These are phyloP conservation scores for Euglossa dilemma DNA, from an alignment of 1,140 invertebrate species.

Conservation along the genomic window DNA sequence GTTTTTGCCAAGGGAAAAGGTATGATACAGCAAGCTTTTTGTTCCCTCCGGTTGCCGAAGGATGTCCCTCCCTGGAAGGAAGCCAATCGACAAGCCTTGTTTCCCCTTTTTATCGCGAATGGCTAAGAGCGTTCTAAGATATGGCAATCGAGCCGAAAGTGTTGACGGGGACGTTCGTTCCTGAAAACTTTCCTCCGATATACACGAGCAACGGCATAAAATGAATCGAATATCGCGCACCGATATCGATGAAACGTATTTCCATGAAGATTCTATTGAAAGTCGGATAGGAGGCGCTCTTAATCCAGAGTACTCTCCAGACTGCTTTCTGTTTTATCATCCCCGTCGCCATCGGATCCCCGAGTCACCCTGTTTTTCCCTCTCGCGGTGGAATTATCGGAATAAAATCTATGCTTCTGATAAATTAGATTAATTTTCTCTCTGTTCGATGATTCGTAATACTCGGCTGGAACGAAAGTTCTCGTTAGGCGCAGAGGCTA, in stretches of 20 bases:
- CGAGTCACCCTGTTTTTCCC: no score
- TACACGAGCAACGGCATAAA: neutral
- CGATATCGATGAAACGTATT: neutral
- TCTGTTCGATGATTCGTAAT: neutral
- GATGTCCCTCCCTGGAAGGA: slow-evolving; percentile 19
- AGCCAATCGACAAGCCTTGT: slow-evolving; percentile 45
- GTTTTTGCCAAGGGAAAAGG: slow-evolving; percentile 33
- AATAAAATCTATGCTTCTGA: neutral
- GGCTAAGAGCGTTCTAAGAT: neutral
- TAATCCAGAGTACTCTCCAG: neutral
- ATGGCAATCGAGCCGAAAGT: slow-evolving; percentile 46
- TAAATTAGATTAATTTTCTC: neutral
- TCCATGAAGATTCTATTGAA: neutral
- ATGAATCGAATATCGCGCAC: neutral
- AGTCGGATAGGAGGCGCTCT: neutral
- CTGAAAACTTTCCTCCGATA: slow-evolving; percentile 26
- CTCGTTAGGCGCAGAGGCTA: neutral
- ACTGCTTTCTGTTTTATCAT: neutral
- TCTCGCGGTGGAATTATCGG: no score
- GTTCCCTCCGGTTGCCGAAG: slow-evolving; percentile 9
- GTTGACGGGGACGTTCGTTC: slow-evolving; percentile 5
- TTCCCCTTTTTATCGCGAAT: slow-evolving; percentile 38
- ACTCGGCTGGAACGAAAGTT: neutral
- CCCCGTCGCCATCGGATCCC: no score
- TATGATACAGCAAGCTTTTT: slow-evolving; percentile 32